phyloP scores from a whole-genome alignment of 2,888 invertebrate genomes.

The Flexamia atlantica region DNA sequence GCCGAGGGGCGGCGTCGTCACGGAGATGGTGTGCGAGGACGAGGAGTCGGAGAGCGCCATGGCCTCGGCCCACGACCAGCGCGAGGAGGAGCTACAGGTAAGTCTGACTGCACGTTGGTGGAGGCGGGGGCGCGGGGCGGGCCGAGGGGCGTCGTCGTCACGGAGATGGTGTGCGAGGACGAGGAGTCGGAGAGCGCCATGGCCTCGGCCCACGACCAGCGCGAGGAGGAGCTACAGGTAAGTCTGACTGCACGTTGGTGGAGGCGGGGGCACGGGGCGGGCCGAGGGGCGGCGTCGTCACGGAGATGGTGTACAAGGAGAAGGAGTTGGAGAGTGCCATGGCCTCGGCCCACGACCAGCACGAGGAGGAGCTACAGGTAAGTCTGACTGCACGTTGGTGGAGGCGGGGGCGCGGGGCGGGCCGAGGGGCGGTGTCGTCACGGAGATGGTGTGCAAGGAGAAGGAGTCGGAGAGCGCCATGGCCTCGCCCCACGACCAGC shows the following conservation, averaged over 20 bases:
- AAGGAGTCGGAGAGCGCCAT: slow-evolving; percentile 96
- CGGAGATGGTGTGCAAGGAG: slow-evolving; percentile 87
- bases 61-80: slow-evolving; percentile 96
- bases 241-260: slow-evolving; percentile 81
- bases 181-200: slow-evolving; percentile 96
- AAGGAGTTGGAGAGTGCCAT: slow-evolving; percentile 96
- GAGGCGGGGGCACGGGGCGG: slow-evolving; percentile 78
- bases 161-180: slow-evolving; percentile 87
- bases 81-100: slow-evolving; percentile 93
- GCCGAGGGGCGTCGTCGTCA: slow-evolving; percentile 78
- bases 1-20: slow-evolving; percentile 78
- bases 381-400: slow-evolving; percentile 81
- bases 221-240: slow-evolving; percentile 93
- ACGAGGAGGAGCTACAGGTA: slow-evolving; percentile 93
- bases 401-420: slow-evolving; percentile 78
- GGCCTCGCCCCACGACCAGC: slow-evolving; percentile 96
- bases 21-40: slow-evolving; percentile 87
- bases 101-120: slow-evolving; percentile 81
- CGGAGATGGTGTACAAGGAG: slow-evolving; percentile 87
- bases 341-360: slow-evolving; percentile 96
- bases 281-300: slow-evolving; percentile 78
- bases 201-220: slow-evolving; percentile 96
- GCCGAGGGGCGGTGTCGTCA: slow-evolving; percentile 78
- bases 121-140: slow-evolving; percentile 78
- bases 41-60: slow-evolving; percentile 96